Evolutionary conservation across 2,797 vertebrate species (phyloP).

Genomic region (Macroramphosus scolopax): DNA sequence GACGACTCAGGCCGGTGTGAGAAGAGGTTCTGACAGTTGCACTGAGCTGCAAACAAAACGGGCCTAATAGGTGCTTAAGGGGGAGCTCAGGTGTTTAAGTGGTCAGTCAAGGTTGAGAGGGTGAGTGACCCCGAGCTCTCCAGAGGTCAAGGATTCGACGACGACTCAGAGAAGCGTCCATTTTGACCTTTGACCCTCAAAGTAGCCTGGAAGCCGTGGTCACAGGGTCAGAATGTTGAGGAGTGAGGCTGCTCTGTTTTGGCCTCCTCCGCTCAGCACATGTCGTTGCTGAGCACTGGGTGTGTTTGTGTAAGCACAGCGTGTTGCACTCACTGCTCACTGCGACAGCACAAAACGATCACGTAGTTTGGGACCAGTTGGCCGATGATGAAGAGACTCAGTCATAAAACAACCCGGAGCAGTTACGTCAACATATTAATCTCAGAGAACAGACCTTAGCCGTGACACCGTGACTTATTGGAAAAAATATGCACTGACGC

Average conservation of each 20-base stretch:
- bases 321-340: too few species aligned
- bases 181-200: conserved; percentile 51
- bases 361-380: conserved; percentile 32
- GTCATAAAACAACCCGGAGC: conserved; percentile 20
- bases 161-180: conserved; percentile 18
- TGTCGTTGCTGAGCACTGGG: conserved; percentile 30
- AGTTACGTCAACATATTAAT: too few species aligned
- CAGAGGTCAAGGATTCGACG: conserved; percentile 34
- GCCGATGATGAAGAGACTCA: conserved; percentile 54
- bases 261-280: too few species aligned
- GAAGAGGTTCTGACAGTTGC: conserved; percentile 66
- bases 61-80: conserved; percentile 45
- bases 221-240: conserved; percentile 22
- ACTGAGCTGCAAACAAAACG: conserved; percentile 48
- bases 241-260: conserved; percentile 20
- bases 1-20: conserved; percentile 20
- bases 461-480: conserved; percentile 20
- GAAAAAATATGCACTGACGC: conserved; percentile 5
- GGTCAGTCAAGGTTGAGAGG: conserved; percentile 70
- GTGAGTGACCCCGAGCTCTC: conserved; percentile 17
- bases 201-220: conserved; percentile 25
- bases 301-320: conserved; percentile 12
- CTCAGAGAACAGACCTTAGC: conserved; percentile 24
- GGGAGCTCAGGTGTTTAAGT: conserved; percentile 49
- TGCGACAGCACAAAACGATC: too few species aligned